Base-by-base conservation (phyloP, 2,888 invertebrate species). In the Nesidiocoris tenuis region DNA sequence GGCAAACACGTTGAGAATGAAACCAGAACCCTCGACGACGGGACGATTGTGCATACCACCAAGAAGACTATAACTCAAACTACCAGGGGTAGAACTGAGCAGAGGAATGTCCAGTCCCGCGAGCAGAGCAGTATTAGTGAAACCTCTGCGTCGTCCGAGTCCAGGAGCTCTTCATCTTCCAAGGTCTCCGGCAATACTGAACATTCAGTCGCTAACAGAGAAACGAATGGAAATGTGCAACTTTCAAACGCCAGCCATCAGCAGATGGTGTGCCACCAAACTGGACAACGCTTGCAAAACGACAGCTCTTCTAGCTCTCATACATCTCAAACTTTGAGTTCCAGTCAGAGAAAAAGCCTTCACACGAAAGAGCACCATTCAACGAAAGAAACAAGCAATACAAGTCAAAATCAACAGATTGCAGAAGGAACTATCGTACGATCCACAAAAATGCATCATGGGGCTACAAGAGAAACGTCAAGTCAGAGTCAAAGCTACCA, bases 21-120 rank as follows among this genome's bases (percentile, higher is more conserved):
- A 79, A 83, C 84, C 0, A 86, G 84, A 79, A 84, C 84, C 56
- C 79, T 85, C 21, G 82, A 84, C 61, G 88, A 88, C 83, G 88
- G 88, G 54, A 83, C 75, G n/a, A 66, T 75, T 18, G 75, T 75
- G 7, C 21, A 75, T 39, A 75, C 18, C 19, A 75, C 75, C 19
- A 75, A 66, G 54, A 66, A 66, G 25, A 75, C 75, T 16, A 25
- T 24, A 9, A 67, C 75, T 21, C 59, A 70, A 70, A 59, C 57
- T 12, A 24, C 25, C 7, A 70, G 63, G 23, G 63, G 72, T 59
- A 16, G 5, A 59, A 19, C 5, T 59, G 61, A 59, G 16, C 3
- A 7, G 19, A 59, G 61, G 17, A 59, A 16, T 59, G 61, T 59
- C 61, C 39, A 39, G 3, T 2, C 61, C 3, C n/a, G n/a, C n/a